These are phyloP conservation scores for Dromas ardeola DNA, from an alignment of 2,113 vertebrate species.

Conservation along the genomic window DNA sequence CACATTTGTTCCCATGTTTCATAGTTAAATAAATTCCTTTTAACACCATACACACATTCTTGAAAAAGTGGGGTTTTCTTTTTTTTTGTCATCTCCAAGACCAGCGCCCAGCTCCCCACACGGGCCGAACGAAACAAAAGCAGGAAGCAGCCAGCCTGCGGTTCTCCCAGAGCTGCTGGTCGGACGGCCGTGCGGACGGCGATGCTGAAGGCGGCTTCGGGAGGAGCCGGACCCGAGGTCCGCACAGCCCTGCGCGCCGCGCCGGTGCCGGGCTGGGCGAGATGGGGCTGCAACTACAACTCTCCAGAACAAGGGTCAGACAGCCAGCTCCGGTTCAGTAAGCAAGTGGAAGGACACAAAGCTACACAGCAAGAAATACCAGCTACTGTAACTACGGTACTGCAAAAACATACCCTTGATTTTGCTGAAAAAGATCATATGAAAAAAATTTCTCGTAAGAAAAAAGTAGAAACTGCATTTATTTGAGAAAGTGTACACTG, in stretches of 20 bases:
- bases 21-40: constrained; percentile 77
- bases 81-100: constrained; percentile 52
- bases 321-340: not conserved
- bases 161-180: not conserved
- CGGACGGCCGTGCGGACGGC: not conserved
- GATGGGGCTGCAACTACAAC: not conserved
- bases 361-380: constrained; percentile 52
- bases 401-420: constrained; percentile 65
- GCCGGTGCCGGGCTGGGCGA: not conserved
- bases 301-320: constrained; percentile 11
- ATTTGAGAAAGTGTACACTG: constrained; percentile 71
- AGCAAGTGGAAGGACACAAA: constrained; percentile 52
- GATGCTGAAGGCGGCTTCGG: not conserved
- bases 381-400: constrained; percentile 53
- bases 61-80: constrained; percentile 58
- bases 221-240: not conserved
- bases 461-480: constrained; percentile 78
- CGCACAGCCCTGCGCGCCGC: not conserved
- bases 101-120: constrained; percentile 3
- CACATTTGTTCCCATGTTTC: constrained; percentile 78
- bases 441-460: constrained; percentile 68
- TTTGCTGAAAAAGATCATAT: constrained; percentile 66
- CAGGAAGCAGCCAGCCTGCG: not conserved
- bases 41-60: constrained; percentile 70
- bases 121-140: not conserved